Evolutionary conservation across 2,888 invertebrate genomes (phyloP), one percentile per base, ranked within the genome.

Genomic region (Metacarcinus magister): DNA sequence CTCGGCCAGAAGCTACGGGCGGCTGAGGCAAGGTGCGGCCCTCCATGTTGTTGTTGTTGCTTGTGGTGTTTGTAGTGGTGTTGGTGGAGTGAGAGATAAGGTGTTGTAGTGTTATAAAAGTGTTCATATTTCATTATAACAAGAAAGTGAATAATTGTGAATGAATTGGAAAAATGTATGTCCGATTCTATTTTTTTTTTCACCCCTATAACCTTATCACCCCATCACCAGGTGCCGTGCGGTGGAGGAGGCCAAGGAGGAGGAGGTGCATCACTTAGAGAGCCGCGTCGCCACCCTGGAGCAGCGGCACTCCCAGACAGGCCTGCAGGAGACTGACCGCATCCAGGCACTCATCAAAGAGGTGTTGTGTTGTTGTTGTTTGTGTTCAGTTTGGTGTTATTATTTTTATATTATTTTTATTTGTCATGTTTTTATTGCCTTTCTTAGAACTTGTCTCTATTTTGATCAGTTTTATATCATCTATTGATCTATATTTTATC

Each of bases 201-300:
- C 39, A 39, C 39, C 39, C 2, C 39, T 10, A 48, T 48, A 0
- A 48, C 48, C 48, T 3, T 3, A 67, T 67, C 19, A 8, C 23
- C 54, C 48, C 19, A 23, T 91, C 23, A 0, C 91, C 89, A 96
- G 96, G 89, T 95, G 95, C n/a, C 87, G 48, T 32, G 48, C 96
- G 5, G 67, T 95, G 19, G 96, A 96, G 96, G 98, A 98, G n/a
- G 98, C 98, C 97, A 98, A 98, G 7, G 98, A 99, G 97, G 98
- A 98, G 97, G 98, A 98, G 97, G 98, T 98, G 46, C 98, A 98
- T 0, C 98, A 99, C 97, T 98, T 99, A 97, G 97, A 98, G 97
- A 98, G 98, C 97, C 97, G 98, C 97, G 97, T 98, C 97, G 98
- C 97, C 97, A 98, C 98, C 96, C 98, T 98, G 97, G 98, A 97